Evolutionary conservation across 1,140 invertebrate genomes (phyloP).

Genomic region (Heliconius hewitsoni): DNA sequence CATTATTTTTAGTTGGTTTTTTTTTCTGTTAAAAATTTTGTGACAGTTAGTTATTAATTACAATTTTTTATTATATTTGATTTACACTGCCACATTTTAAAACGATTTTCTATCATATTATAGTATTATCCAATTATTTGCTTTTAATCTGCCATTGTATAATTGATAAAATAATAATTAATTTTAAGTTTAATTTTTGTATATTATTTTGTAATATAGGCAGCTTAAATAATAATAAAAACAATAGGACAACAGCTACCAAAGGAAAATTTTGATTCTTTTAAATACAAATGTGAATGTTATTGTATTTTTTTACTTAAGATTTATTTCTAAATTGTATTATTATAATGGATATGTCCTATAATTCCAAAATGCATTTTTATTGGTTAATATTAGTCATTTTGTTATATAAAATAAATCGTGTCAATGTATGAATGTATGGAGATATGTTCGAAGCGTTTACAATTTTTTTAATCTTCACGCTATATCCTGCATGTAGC

Average conservation of each 20-base stretch:
- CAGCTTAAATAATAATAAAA: not conserved
- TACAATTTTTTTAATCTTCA: not conserved
- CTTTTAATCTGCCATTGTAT: not conserved
- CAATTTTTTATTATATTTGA: not conserved
- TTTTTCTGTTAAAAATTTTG: not conserved
- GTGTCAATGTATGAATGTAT: not conserved
- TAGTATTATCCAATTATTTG: not conserved
- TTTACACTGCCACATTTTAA: not conserved
- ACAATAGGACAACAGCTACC: not conserved
- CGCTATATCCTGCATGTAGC: too few species aligned
- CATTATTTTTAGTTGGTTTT: conserved; percentile 23
- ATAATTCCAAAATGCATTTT: conserved; percentile 5
- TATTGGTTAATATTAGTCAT: not conserved
- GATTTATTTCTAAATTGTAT: not conserved
- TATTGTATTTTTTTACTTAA: not conserved
- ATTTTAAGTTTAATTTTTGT: not conserved
- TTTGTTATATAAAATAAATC: not conserved
- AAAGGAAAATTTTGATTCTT: not conserved
- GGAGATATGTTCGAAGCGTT: not conserved
- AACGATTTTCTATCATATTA: not conserved
- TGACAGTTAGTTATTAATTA: too few species aligned
- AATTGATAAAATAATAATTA: not conserved
- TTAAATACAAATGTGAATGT: not conserved
- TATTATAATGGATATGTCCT: not conserved
- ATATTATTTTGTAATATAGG: not conserved